Conservation (phyloP, 2,888 invertebrate genomes). For the Rutpela maculata region DNA sequence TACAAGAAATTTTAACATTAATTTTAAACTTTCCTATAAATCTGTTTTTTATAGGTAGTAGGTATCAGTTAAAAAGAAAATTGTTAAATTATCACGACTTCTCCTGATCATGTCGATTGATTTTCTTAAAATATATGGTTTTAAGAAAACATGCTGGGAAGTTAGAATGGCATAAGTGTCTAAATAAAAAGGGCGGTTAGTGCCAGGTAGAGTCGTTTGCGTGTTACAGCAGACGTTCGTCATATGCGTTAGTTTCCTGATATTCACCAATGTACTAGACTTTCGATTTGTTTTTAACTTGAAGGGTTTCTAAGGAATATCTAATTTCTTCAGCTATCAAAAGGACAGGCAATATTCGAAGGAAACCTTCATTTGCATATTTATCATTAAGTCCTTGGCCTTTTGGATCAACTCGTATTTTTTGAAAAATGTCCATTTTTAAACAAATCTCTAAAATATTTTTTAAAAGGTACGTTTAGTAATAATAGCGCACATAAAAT, state of each 20-base stretch:
- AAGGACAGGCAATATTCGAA: background rate
- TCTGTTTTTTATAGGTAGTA: too few relatives aligned
- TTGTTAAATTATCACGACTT: too few relatives aligned
- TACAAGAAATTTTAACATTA: too few relatives aligned
- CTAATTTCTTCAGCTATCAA: background rate
- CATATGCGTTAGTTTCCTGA: conserved; percentile 33
- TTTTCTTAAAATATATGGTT: background rate
- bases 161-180: conserved; percentile 8
- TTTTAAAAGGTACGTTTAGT: too few relatives aligned
- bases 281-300: conserved; percentile 15
- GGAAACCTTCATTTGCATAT: background rate
- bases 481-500: too few relatives aligned
- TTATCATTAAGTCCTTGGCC: background rate
- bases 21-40: too few relatives aligned
- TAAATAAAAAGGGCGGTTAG: conserved; percentile 30
- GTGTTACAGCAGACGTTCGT: conserved; percentile 30
- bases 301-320: conserved; percentile 4
- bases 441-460: background rate
- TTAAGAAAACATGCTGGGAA: background rate
- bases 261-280: conserved; percentile 20
- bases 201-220: conserved; percentile 39
- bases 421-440: background rate
- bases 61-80: too few relatives aligned
- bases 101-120: background rate
- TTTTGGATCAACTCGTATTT: background rate